A percentile compares a stretch with the other conserved stretches of the same genome.
Conservation (phyloP, 53 echinoderm and acorn worm species). For the Pentamera pediparva region DNA sequence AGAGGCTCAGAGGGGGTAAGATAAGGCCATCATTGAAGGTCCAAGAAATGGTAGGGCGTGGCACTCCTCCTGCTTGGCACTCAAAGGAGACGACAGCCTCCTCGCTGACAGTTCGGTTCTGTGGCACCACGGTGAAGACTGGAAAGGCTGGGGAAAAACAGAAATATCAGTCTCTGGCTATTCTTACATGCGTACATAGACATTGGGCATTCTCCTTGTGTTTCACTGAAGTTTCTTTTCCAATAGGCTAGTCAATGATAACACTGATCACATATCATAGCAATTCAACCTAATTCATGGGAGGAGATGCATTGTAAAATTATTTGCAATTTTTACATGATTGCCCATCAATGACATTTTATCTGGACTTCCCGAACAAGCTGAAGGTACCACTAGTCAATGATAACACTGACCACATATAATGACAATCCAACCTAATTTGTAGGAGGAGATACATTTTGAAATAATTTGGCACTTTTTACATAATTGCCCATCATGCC, state of each 20-base stretch:
- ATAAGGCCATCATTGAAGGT: conserved; percentile 64
- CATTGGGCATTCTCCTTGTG: background rate
- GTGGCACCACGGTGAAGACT: conserved; percentile 43
- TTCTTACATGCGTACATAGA: background rate
- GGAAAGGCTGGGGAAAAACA: conserved; percentile 54
- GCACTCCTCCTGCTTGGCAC: conserved; percentile 71
- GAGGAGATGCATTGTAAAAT: background rate
- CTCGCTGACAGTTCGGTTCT: conserved; percentile 73
- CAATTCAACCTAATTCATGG: background rate
- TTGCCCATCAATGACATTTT: too few relatives aligned
- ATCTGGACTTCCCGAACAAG: too few relatives aligned
- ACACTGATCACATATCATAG: background rate
- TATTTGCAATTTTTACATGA: too few relatives aligned
- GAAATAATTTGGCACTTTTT: too few relatives aligned
- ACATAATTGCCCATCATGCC: too few relatives aligned
- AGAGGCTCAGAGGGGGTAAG: conserved; percentile 65
- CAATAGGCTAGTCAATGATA: too few relatives aligned
- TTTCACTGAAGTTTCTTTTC: too few relatives aligned
- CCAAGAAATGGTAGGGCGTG: conserved; percentile 66
- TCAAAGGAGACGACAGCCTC: conserved; percentile 64
- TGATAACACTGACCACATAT: too few relatives aligned
- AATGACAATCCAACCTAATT: too few relatives aligned
- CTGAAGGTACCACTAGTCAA: too few relatives aligned
- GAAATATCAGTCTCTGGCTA: background rate
- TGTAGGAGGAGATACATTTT: too few relatives aligned